phyloP scores from a whole-genome alignment of 2,888 invertebrate species.

The Drosophila emarginata region DNA sequence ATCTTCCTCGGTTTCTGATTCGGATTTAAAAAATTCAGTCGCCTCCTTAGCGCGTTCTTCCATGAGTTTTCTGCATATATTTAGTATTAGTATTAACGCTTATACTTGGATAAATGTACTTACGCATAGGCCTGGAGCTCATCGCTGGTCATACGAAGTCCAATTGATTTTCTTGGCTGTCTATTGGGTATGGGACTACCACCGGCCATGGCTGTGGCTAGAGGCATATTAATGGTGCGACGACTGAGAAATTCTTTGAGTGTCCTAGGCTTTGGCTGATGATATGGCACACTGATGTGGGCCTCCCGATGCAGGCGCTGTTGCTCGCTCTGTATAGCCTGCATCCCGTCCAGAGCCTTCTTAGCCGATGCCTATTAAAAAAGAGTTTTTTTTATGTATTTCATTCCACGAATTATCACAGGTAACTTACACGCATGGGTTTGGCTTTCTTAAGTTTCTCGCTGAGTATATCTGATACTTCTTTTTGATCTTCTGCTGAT shows the following conservation, averaged over 20 bases:
- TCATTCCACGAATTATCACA: neutral
- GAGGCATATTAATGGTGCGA: constrained; percentile 72
- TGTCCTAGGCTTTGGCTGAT: constrained; percentile 90
- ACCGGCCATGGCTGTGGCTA: constrained; percentile 43
- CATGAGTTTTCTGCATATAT: constrained; percentile 84
- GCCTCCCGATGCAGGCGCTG: constrained; percentile 91
- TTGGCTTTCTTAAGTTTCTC: constrained; percentile 48
- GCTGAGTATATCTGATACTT: neutral
- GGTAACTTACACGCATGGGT: constrained; percentile 51
- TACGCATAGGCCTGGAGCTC: constrained; percentile 87
- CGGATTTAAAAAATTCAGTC: constrained; percentile 89
- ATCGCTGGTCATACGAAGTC: constrained; percentile 87
- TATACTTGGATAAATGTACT: constrained; percentile 50
- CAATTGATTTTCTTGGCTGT: constrained; percentile 57
- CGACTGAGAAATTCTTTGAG: constrained; percentile 89
- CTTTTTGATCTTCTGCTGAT: constrained; percentile 14
- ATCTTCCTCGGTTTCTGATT: constrained; percentile 78
- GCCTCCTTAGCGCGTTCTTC: constrained; percentile 89
- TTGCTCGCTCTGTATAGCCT: constrained; percentile 91
- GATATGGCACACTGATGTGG: constrained; percentile 91
- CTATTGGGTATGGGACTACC: constrained; percentile 57
- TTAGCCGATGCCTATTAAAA: constrained; percentile 87
- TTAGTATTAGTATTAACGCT: constrained; percentile 36
- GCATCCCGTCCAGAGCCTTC: constrained; percentile 87
- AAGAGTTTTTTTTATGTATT: no score